phyloP scores from a whole-genome alignment of 2,113 vertebrate species.

The Ibidorhyncha struthersii region DNA sequence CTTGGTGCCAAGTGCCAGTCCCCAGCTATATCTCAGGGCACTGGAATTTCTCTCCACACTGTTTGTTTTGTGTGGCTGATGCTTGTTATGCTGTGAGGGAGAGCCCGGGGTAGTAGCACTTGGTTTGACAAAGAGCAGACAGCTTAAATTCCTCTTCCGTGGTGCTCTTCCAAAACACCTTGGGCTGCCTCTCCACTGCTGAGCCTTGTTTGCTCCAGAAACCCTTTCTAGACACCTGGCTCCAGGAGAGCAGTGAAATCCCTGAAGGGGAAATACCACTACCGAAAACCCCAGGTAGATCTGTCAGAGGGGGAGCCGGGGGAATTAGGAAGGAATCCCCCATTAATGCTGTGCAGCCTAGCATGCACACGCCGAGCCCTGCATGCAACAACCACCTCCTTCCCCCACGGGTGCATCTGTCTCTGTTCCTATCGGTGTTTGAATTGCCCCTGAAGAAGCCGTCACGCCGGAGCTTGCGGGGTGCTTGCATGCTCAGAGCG shows the following conservation, averaged over 20 bases:
- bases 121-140: not conserved
- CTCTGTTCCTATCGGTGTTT: not conserved
- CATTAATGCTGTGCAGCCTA: not conserved
- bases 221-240: not conserved
- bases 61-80: not conserved
- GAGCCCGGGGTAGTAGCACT: not conserved
- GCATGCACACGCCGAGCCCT: not conserved
- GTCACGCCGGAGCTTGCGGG: not conserved
- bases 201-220: not conserved
- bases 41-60: constrained; percentile 22
- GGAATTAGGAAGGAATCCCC: not conserved
- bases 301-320: not conserved
- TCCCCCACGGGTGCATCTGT: not conserved
- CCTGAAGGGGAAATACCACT: not conserved
- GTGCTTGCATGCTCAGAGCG: not conserved
- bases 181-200: not conserved
- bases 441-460: not conserved
- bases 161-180: not conserved
- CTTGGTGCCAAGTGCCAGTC: not conserved
- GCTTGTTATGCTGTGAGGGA: not conserved
- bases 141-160: not conserved
- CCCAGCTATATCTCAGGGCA: not conserved
- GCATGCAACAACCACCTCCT: not conserved
- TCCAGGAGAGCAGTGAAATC: not conserved
- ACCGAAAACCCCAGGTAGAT: not conserved